These are phyloP conservation scores for Pemphigus obesinymphae DNA, from an alignment of 1,140 invertebrate species.

Conservation along the genomic window DNA sequence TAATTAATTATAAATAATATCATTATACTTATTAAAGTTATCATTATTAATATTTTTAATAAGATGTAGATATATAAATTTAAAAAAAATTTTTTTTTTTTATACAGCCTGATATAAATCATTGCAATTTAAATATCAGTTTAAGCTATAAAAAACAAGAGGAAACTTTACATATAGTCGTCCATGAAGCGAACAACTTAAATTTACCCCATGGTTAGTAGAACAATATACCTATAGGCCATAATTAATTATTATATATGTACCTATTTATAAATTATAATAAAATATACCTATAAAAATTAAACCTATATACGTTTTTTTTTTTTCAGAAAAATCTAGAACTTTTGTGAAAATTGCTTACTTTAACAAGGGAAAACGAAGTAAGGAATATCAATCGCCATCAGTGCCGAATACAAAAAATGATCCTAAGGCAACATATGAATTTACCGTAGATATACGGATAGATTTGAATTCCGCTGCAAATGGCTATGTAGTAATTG, in stretches of 20 bases:
- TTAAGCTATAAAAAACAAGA: slow-evolving; percentile 28
- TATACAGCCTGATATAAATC: not conserved
- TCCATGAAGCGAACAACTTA: slow-evolving; percentile 25
- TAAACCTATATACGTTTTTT: not conserved
- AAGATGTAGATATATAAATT: not conserved
- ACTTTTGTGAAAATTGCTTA: slow-evolving; percentile 43
- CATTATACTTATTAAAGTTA: not conserved
- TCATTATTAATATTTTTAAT: not conserved
- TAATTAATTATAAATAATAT: not conserved
- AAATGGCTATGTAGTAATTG: slow-evolving; percentile 42
- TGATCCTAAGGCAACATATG: slow-evolving; percentile 27
- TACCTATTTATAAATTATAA: not conserved
- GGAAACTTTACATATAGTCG: slow-evolving; percentile 24
- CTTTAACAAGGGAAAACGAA: slow-evolving; percentile 39
- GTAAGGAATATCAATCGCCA: slow-evolving; percentile 43
- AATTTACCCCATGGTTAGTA: slow-evolving; percentile 14
- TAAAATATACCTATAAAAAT: not conserved
- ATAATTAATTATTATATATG: not conserved
- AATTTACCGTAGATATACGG: slow-evolving; percentile 35
- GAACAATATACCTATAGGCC: not conserved
- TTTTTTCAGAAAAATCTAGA: slow-evolving; percentile 43
- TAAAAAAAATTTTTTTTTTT: not conserved
- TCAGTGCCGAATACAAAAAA: slow-evolving; percentile 23
- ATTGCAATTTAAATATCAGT: slow-evolving; percentile 27
- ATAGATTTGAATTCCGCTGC: slow-evolving; percentile 38